A percentile compares a stretch with the other conserved stretches of the same genome.
Conservation (phyloP, 37 sponge, comb jelly and placozoan genomes). For the Bolinopsis microptera region DNA sequence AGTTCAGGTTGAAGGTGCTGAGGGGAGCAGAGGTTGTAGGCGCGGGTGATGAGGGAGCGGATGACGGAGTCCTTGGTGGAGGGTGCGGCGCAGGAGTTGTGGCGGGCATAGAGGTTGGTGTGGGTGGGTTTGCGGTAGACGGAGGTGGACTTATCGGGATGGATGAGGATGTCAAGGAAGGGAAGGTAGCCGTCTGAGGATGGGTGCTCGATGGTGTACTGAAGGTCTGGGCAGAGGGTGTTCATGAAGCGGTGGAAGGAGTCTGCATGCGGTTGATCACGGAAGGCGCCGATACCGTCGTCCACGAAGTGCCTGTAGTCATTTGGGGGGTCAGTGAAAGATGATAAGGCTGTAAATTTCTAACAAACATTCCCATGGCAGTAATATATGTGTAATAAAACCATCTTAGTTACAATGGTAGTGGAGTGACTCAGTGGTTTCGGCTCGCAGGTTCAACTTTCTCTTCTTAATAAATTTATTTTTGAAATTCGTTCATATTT, state of each 20-base stretch:
- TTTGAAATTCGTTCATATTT: no score
- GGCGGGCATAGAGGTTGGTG: no score
- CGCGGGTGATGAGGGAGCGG: neutral
- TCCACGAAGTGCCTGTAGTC: neutral
- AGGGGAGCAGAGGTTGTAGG: neutral
- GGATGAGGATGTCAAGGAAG: neutral
- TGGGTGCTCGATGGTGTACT: neutral
- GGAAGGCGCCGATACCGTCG: neutral
- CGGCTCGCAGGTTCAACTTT: no score
- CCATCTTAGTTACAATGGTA: no score
- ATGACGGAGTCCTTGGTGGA: neutral
- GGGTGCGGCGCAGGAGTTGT: neutral
- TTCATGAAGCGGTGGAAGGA: conserved; percentile 6
- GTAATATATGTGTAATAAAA: no score
- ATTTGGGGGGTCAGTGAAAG: neutral
- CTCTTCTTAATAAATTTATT: no score
- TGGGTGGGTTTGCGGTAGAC: neutral
- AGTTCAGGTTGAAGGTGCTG: neutral
- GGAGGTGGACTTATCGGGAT: neutral
- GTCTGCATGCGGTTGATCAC: neutral
- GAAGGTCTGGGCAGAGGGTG: neutral
- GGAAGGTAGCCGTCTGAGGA: neutral
- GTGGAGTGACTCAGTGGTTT: no score
- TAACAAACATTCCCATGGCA: no score
- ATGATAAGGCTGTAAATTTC: neutral